Base-by-base conservation (phyloP, 2,113 vertebrate species). In the Catharus bicknelli region DNA sequence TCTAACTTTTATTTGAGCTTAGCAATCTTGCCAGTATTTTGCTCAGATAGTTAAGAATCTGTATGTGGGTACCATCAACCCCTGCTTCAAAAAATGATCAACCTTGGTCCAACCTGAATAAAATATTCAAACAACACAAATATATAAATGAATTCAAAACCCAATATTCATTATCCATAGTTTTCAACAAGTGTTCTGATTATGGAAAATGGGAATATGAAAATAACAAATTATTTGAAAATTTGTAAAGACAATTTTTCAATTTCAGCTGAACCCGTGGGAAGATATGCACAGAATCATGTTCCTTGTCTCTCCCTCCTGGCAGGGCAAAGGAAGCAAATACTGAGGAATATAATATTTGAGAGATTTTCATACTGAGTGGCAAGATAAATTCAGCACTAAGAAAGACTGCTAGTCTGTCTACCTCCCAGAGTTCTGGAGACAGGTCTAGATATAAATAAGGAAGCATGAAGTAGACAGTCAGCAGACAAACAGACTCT, bases 91-190 rank as follows among this genome's bases (percentile, higher is more conserved):
- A 83, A 70, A 42, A 8, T 51, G 9, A 22, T 45, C 4, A 61
- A 9, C 23, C 5, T 59, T 57, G 5, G 6, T 34, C 13, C 21
- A 88, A 69, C 8, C 2, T 55, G 15, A 30, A 6, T 47, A 62
- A 2, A 7, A 25, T 36, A 29, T 58, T 74, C 8, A 63, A 69
- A 77, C 6, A 72, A 29, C 3, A 32, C 4, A 36, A 51, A 2
- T 47, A 27, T 18, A 14, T 38, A 38, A 79, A 69, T 23, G 0
- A 54, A 36, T 11, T 70, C 2, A 48, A 84, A 57, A 9, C 1
- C 10, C 0, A 1, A 21, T 50, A 57, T 69, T 62, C 5, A 29
- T 3, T 53, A 74, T 45, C 8, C 5, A 16, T 13, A 26, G 21
- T 57, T 80, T 86, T 69, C 11, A 90, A 51, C 61, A 77, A 21